Percentiles rank a stretch among this genome's conserved stretches.
These are phyloP conservation scores for Indicator indicator DNA, from an alignment of 2,113 vertebrate genomes.

Conservation along the genomic window DNA sequence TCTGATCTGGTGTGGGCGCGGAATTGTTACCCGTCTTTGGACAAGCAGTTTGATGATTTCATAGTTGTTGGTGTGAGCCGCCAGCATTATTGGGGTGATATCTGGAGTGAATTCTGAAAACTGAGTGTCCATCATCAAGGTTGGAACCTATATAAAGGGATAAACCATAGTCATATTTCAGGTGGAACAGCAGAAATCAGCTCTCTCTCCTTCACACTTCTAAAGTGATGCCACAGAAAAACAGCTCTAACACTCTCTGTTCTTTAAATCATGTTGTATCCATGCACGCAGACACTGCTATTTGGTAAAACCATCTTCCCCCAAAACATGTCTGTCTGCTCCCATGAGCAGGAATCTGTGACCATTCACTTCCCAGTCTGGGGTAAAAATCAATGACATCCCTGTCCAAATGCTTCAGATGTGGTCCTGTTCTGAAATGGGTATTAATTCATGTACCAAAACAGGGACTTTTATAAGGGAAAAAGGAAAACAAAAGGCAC, in stretches of 20 bases:
- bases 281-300: neutral
- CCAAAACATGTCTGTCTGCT: neutral
- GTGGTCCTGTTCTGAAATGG: neutral
- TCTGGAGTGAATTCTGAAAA: slow-evolving; percentile 98
- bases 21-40: slow-evolving; percentile 92
- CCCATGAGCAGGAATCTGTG: neutral
- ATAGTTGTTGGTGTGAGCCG: slow-evolving; percentile 98
- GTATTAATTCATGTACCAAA: neutral
- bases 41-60: slow-evolving; percentile 98
- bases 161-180: neutral
- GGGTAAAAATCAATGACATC: neutral
- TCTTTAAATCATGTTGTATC: neutral
- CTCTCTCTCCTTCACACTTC: neutral
- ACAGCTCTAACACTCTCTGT: neutral
- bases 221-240: neutral
- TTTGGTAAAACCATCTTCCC: neutral
- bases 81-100: slow-evolving; percentile 98
- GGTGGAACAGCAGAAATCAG: neutral
- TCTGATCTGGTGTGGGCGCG: slow-evolving; percentile 94
- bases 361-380: neutral
- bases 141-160: slow-evolving; percentile 83
- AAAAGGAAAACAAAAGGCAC: neutral
- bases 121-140: slow-evolving; percentile 94
- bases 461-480: neutral
- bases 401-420: neutral